Conservation (phyloP, 2,888 invertebrate species). For the Cheilosia grossa region DNA sequence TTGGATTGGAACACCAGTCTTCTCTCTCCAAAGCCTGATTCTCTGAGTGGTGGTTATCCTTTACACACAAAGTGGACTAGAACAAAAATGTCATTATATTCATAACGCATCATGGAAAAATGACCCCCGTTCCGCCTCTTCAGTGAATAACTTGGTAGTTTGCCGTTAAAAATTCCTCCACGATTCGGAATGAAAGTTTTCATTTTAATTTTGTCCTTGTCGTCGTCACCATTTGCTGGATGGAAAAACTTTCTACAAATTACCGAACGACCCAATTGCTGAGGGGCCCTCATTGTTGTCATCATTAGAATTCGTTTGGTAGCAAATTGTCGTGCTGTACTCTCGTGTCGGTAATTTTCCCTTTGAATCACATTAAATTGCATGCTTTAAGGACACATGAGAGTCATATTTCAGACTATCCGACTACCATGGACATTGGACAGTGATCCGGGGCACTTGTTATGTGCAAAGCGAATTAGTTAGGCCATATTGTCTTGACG, state of each 20-base stretch:
- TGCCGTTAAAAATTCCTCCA: conserved; percentile 17
- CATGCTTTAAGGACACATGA: conserved; percentile 4
- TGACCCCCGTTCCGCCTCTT: background rate
- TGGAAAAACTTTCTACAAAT: conserved; percentile 14
- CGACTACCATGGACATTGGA: background rate
- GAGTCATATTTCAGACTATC: conserved; percentile 13
- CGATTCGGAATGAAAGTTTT: conserved; percentile 35
- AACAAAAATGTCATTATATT: background rate
- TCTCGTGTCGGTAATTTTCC: conserved; percentile 13
- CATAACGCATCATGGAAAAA: background rate
- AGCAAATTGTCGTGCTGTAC: background rate
- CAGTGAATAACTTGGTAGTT: background rate
- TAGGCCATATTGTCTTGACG: background rate
- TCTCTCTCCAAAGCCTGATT: background rate
- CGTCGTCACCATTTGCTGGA: background rate
- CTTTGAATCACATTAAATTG: conserved; percentile 25
- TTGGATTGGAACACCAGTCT: background rate
- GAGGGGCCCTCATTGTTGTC: conserved; percentile 25
- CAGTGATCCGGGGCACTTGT: background rate
- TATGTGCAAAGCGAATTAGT: background rate
- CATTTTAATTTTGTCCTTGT: conserved; percentile 8
- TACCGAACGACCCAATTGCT: conserved; percentile 42
- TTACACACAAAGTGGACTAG: background rate
- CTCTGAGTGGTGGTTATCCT: background rate
- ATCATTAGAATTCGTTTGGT: conserved; percentile 39